Base-by-base conservation (phyloP, 2,797 vertebrate species). In the Vireo griseus region DNA sequence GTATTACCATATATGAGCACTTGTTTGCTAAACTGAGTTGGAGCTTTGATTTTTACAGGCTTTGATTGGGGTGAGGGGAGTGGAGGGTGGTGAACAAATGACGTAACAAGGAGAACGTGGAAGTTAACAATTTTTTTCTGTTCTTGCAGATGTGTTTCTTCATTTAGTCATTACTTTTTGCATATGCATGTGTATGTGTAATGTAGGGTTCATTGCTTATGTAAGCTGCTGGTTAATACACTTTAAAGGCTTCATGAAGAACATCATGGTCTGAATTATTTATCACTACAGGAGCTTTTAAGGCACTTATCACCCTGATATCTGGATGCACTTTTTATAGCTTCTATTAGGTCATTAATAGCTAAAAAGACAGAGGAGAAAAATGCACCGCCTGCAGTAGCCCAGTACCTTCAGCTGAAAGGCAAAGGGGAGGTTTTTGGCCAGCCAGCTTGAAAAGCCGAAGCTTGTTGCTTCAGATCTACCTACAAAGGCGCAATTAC, bases 261-360 rank as follows among this genome's bases (percentile, higher is more conserved):
- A 90, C 40, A 87, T 68, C 37, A 59, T 76, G 45, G 40, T 68
- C 84, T 97, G 67, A 95, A 96, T 93, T 95, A 96, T 96, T 96
- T 93, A 95, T 86, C 47, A 73, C 72, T 88, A 76, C 35, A 68
- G 54, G 37, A 3, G 12, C 54, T 96, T 91, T 92, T 91, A 92
- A 95, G 63, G 90, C 83, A 95, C 69, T 82, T 92, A 89, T 55
- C 66, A 90, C 31, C 40, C 40, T 58, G 71, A 71, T 88, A 86
- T 85, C 54, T 94, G 81, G 48, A 91, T 88, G 50, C 22, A 74
- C 73, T 94, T 94, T 92, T 81, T 88, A 65, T 67, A 69, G 83
- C 68, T 88, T 69, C 9, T 59, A 79, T 90, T 94, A 69, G 47
- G n/a, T 58, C 51, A 93, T 75, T 90, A 92, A 65, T 47, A 91